Evolutionary conservation across 2,113 vertebrate species (phyloP), one percentile per base, ranked within the genome.

Genomic region (Rhynchomys soricoides): DNA sequence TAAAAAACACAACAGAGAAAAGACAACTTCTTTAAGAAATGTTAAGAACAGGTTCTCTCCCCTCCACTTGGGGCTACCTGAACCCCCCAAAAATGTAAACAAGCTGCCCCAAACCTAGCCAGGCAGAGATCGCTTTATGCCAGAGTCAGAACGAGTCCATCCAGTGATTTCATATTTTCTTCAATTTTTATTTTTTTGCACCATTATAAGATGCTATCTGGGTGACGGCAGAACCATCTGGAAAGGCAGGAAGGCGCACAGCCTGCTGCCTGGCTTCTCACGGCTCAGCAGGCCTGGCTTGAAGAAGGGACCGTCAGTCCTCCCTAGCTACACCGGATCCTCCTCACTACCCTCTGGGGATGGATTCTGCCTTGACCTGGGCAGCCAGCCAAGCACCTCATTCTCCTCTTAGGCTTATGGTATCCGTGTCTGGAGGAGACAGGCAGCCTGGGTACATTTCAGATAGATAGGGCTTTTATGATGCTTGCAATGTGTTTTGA

Each of bases 151-250:
- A 57, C 70, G 59, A 68, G 71, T 82, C 1, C 19, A 45, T 37
- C 66, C 82, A 86, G 50, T 95, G 64, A 82, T 73, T 37, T 89
- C 40, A 37, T 59, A 16, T 78, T 55, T 55, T 24, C 19, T 48
- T 48, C 26, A 4, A 43, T 77, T 77, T 48, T 77, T 71, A 22
- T 68, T 48, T 57, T 94, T 91, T 86, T 97, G 96, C 95, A 97
- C 94, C 96, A 91, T 93, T 94, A 93, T 98, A 97, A 98, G 97
- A 98, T 94, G 97, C 95, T 98, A 89, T 95, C 97, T 97, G 96
- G 89, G 93, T 97, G 97, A 96, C 81, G 85, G 96, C 96, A 96
- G 96, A 98, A 97, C 98, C 96, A 97, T 98, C 97, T 93, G 90
- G 78, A 97, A 98, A 98, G 97, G 97, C 86, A 2, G 96, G 92